Base-by-base conservation (phyloP, 1,140 invertebrate species). In the Papilio helenus region DNA sequence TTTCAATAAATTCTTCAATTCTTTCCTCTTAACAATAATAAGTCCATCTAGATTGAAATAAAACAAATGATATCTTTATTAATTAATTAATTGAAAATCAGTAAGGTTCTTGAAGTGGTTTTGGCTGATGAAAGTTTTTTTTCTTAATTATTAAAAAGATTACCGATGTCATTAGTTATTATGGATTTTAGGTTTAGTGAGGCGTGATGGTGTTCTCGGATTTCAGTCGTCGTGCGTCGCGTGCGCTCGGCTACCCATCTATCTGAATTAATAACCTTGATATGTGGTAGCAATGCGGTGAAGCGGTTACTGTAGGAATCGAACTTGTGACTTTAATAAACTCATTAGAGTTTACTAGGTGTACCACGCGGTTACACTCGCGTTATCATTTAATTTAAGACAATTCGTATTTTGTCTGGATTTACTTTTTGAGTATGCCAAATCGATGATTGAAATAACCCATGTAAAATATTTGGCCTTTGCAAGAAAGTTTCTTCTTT, bases 231-330 rank as follows among this genome's bases (percentile, higher is more conserved):
- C 7, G 34, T 29, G 61, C 23, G 58, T 29, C 61, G 14, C 61
- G 26, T 65, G 61, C 61, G 61, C 61, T 68, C 61, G 26, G 26
- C 61, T 68, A 68, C 61, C 61, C 61, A 68, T 68, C 61, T 14
- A 26, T 29, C 61, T 34, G 26, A 29, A 68, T 68, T 68, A 68
- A 29, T 68, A 16, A 68, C 23, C 5, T 68, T 68, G 61, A 68
- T 68, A 68, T 29, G 61, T 29, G 26, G 26, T 61, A 61, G 20
- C 58, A 49, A 49, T 49, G 46, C 16, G 46, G 4, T 49, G 16
- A 18, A 49, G 46, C 46, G n/a, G 51, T 55, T 9, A 55, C 51
- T 18, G 18, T 55, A 20, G 8, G 18, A 55, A 55, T 55, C 18
- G 18, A 55, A 55, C 51, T 68, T 34, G 1, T 23, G 58, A 12